Base-by-base conservation (phyloP, 2,797 vertebrate genomes). In the Tapirus indicus region DNA sequence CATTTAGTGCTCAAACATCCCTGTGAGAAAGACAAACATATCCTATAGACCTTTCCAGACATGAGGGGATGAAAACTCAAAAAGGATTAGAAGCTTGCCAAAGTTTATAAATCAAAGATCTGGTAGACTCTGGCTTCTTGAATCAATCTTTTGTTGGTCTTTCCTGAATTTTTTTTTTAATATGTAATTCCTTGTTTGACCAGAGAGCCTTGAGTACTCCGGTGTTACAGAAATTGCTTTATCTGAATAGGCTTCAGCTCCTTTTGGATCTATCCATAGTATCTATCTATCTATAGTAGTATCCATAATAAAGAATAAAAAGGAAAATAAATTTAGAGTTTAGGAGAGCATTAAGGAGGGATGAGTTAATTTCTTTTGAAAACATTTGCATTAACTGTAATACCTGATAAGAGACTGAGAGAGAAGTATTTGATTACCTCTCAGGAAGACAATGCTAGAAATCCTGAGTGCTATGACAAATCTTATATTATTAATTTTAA, bases 311-410 rank as follows among this genome's bases (percentile, higher is more conserved):
- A 32, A 87, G 1, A 69, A 49, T 38, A 56, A 44, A 69, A 52
- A 23, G 62, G 32, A 58, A 92, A 92, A 56, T 14, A 69, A 17
- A 35, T 44, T 12, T 66, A 86, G 5, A 23, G 29, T 69, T 95
- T 52, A 72, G 3, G 1, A 18, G 23, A 60, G 14, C 0, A 1
- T 20, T 20, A 49, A 68, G 9, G 32, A 87, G 27, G 12, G 35
- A 5, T 62, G 13, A 64, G 13, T 16, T 32, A 41, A 82, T 93
- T 86, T 54, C 27, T 60, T 75, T 44, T 35, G 4, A 89, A 80
- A 71, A 56, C 7, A 56, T 62, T 58, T 75, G 2, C 64, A 41
- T 88, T 89, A 69, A 86, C 21, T 8, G 9, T 77, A n/a, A 60
- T 38, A 20, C 18, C 12, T 41, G 82, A 84, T 84, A 54, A 75